Evolutionary conservation across 1,140 invertebrate species (phyloP).

Genomic region (Galendromus occidentalis): DNA sequence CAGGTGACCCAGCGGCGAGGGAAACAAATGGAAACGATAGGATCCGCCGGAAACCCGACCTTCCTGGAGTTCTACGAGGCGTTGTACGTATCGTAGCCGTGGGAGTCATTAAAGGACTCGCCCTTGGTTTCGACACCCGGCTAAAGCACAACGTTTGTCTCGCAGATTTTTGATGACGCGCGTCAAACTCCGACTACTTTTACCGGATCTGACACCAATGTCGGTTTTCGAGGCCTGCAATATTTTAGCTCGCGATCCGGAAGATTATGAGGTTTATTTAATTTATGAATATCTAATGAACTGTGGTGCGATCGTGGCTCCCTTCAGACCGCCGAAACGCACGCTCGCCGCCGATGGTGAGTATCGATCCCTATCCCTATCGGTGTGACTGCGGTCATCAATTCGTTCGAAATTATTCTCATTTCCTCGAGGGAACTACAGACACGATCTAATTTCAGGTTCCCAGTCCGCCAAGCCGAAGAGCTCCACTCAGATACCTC

Average conservation of each 20-base stretch:
- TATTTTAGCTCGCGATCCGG: neutral
- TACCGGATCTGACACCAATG: neutral
- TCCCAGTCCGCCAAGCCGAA: too few relatives aligned
- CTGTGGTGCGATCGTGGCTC: neutral
- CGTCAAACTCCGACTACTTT: neutral
- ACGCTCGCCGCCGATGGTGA: neutral
- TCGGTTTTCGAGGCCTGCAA: neutral
- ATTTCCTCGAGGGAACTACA: too few relatives aligned
- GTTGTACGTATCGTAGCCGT: neutral
- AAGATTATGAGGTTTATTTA: neutral
- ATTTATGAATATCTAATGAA: neutral
- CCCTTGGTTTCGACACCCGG: neutral
- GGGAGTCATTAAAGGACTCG: neutral
- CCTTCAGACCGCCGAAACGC: neutral
- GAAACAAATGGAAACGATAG: neutral
- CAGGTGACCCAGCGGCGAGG: neutral
- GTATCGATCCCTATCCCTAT: too few relatives aligned
- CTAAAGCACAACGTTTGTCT: neutral
- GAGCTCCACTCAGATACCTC: too few relatives aligned
- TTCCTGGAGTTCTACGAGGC: conserved; percentile 3
- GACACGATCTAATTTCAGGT: too few relatives aligned
- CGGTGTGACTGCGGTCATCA: too few relatives aligned
- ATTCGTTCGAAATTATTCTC: too few relatives aligned
- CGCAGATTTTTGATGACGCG: neutral
- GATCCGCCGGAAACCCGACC: neutral